Base-by-base conservation (phyloP, 2,113 vertebrate species). In the Microcebus jonahi region DNA sequence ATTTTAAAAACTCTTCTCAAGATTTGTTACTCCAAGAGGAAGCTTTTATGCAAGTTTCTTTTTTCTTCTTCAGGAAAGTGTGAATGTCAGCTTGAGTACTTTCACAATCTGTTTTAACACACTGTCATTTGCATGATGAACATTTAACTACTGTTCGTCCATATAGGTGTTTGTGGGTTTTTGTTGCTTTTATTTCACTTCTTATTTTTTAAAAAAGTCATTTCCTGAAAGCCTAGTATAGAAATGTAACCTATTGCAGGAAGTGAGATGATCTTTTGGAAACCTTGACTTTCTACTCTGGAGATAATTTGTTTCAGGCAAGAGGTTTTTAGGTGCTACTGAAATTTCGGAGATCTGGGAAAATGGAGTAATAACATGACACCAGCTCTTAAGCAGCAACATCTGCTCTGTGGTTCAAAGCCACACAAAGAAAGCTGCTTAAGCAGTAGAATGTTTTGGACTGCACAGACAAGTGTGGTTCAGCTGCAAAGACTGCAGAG, bases 201-300 rank as follows among this genome's bases (percentile, higher is more conserved):
- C 93, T 95, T 95, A 42, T 80, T 96, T 98, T 98, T 97, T 98
- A n/a, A 12, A 29, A 80, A 87, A 97, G 97, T 98, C 97, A 98
- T 98, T 99, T 98, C 98, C 98, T 99, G 98, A 98, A 97, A 95
- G 92, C 97, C 83, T 79, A 57, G 45, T 95, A 88, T 76, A 98
- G 97, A 98, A 91, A 97, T 95, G 82, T 97, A 93, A 96, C 67
- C 61, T 96, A 89, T 87, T 5, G 48, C 95, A 98, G 97, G 96
- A 98, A 98, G 96, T 90, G 0, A 90, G 94, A 93, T 96, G 18
- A 80, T 94, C 97, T 91, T 88, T 97, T 96, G 93, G 61, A 95
- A 97, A 93, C 91, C 82, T 89, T 0, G 4, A 90, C 88, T 93
- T 93, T 97, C 31, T 77, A 89, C 55, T 88, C 65, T 8, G 57